Conservation (phyloP, 2,113 vertebrate genomes). For the Apteryx owenii region DNA sequence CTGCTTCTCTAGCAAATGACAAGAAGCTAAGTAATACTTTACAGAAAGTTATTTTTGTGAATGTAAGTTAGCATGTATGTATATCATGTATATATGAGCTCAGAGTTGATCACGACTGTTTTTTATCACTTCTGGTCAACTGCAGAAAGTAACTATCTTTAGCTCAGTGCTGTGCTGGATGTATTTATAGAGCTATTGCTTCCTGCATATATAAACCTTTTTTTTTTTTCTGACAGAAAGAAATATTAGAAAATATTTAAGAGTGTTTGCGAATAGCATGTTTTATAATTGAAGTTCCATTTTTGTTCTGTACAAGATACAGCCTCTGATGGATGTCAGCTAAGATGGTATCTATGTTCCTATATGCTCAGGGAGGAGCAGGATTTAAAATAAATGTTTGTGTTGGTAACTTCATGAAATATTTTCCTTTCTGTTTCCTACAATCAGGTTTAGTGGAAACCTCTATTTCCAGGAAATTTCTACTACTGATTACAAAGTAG, state of each 20-base stretch:
- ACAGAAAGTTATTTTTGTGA: background rate
- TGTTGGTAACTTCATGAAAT: background rate
- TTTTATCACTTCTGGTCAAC: background rate
- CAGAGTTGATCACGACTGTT: background rate
- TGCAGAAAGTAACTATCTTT: background rate
- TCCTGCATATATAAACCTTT: background rate
- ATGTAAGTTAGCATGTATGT: rapidly evolving
- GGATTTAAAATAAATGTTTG: background rate
- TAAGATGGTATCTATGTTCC: background rate
- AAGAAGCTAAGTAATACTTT: background rate
- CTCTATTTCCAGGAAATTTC: background rate
- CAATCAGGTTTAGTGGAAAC: background rate
- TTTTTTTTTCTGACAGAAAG: background rate
- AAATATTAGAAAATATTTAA: background rate
- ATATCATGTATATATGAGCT: rapidly evolving
- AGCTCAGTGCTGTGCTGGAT: background rate
- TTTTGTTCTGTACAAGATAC: background rate
- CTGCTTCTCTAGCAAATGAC: background rate
- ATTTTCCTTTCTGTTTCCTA: background rate
- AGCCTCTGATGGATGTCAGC: background rate
- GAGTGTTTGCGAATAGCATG: background rate
- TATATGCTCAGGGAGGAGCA: background rate
- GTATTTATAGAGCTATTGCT: background rate
- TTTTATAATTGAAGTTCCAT: background rate
- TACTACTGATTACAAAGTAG: background rate